Percentiles rank a stretch among this genome's conserved stretches.
Conservation (phyloP, 64 coral and sea anemone species). For the Porites australiensis region DNA sequence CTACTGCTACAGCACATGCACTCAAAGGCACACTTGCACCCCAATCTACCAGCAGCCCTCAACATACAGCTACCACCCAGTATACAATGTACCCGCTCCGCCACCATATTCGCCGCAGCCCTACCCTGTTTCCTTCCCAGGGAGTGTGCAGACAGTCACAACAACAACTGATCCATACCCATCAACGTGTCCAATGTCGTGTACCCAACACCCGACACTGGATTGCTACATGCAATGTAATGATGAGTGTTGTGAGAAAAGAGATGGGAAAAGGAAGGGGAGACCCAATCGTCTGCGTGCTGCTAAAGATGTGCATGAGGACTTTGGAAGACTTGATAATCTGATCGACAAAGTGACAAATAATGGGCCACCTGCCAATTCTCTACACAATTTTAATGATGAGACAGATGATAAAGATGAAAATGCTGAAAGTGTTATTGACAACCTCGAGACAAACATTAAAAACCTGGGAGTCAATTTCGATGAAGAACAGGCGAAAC, state of each 20-base stretch:
- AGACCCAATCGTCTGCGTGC: background rate
- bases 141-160: background rate
- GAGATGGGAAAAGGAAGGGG: slow-evolving; percentile 22
- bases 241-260: slow-evolving; percentile 30
- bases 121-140: background rate
- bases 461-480: background rate
- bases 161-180: background rate
- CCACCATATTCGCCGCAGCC: background rate
- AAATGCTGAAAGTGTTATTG: background rate
- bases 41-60: background rate
- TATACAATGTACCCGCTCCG: background rate
- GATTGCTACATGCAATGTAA: slow-evolving; percentile 45
- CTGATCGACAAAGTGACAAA: background rate
- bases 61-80: background rate
- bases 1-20: slow-evolving; percentile 26
- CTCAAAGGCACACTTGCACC: background rate
- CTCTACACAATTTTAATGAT: background rate
- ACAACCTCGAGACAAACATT: background rate
- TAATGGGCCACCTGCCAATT: background rate
- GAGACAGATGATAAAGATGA: background rate
- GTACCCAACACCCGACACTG: slow-evolving; percentile 6
- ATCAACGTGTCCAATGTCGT: slow-evolving; percentile 2
- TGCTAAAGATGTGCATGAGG: background rate
- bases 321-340: background rate
- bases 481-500: background rate